phyloP scores from a whole-genome alignment of 2,797 vertebrate genomes.

The Tiaroga cobitis region DNA sequence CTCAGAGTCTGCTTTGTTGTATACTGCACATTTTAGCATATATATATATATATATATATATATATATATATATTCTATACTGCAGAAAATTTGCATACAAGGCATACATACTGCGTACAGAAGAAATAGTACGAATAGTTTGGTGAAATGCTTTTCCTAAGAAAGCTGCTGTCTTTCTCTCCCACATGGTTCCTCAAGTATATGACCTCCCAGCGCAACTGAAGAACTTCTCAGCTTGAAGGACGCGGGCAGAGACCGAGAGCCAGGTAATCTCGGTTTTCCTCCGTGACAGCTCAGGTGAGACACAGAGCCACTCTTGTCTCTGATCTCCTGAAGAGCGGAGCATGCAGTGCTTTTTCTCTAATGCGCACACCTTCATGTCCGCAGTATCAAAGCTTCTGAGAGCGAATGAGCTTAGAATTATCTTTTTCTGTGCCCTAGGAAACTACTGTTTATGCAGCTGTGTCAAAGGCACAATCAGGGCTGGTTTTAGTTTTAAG shows the following conservation, averaged over 20 bases:
- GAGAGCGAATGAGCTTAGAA: conserved; percentile 16
- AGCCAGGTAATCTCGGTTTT: conserved; percentile 30
- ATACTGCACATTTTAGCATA: background rate
- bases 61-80: background rate
- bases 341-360: conserved; percentile 22
- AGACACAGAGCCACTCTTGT: background rate
- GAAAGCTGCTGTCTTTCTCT: background rate
- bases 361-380: conserved; percentile 20
- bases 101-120: background rate
- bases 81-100: background rate
- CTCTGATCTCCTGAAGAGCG: conserved; percentile 36
- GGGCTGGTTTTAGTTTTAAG: conserved; percentile 41
- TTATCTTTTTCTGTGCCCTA: conserved; percentile 17
- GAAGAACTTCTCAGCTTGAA: conserved; percentile 20
- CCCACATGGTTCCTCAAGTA: background rate
- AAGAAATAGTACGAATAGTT: background rate
- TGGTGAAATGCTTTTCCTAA: background rate
- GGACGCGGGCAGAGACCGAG: background rate
- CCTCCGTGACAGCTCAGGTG: conserved; percentile 40
- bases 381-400: conserved; percentile 36
- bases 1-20: background rate
- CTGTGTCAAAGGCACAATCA: conserved; percentile 28
- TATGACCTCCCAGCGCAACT: conserved; percentile 27
- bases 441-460: conserved; percentile 31
- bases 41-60: too few relatives aligned